Percentiles rank a stretch among this genome's conserved stretches.
Evolutionary conservation across 2,113 vertebrate species (phyloP).

Genomic region (Bos indicus): DNA sequence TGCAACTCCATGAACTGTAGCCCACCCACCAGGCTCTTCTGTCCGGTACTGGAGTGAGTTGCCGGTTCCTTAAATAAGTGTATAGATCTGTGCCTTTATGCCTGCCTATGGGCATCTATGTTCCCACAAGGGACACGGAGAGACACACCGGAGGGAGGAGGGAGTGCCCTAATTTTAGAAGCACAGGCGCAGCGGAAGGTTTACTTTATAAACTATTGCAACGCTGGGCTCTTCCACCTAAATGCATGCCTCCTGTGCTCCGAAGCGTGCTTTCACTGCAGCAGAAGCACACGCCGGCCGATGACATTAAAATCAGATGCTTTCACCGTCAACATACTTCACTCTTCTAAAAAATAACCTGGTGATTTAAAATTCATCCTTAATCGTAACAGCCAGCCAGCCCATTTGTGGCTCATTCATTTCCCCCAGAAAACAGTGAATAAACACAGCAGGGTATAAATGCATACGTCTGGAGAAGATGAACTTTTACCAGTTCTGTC

Average conservation of each 20-base stretch:
- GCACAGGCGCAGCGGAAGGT: rapidly evolving
- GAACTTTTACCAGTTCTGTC: slow-evolving; percentile 26
- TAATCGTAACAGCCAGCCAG: not conserved
- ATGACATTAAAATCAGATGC: not conserved
- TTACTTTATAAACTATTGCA: not conserved
- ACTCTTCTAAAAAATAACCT: slow-evolving; percentile 8
- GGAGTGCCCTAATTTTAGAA: not conserved
- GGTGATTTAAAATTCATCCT: not conserved
- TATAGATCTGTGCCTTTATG: not conserved
- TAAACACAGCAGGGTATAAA: slow-evolving; percentile 25
- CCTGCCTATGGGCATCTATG: rapidly evolving
- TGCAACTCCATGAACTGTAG: not conserved
- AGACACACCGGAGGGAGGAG: no score
- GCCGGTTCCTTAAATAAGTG: not conserved
- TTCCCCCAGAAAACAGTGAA: not conserved
- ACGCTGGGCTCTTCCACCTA: rapidly evolving
- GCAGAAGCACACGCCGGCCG: not conserved
- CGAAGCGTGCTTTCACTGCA: not conserved
- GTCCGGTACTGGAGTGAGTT: not conserved
- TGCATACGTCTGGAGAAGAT: not conserved
- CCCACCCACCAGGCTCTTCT: not conserved
- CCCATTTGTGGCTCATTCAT: not conserved
- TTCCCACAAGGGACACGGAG: not conserved
- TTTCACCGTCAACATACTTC: not conserved
- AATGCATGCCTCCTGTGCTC: rapidly evolving